Evolutionary conservation across 2,113 vertebrate species (phyloP).

Genomic region (Saccopteryx bilineata): DNA sequence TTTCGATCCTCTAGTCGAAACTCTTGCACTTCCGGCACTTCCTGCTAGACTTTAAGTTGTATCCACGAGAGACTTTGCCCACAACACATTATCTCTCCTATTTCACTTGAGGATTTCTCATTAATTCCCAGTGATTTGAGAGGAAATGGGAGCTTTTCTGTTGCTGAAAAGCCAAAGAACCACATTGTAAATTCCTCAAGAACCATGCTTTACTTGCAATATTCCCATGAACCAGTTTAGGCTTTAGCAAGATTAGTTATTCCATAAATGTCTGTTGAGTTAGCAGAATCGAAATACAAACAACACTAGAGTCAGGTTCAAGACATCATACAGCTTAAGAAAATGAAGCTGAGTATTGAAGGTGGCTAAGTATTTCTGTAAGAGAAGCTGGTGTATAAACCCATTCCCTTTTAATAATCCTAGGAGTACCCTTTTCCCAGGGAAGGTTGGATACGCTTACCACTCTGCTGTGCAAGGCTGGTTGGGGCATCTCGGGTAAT

Average conservation of each 20-base stretch:
- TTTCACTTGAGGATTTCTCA: not conserved
- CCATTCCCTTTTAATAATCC: not conserved
- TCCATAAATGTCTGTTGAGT: not conserved
- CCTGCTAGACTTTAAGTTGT: not conserved
- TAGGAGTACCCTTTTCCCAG: not conserved
- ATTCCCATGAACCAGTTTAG: not conserved
- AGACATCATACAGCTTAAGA: not conserved
- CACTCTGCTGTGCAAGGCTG: not conserved
- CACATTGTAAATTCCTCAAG: not conserved
- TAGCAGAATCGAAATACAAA: slow-evolving; percentile 16
- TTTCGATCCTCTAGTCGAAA: not conserved
- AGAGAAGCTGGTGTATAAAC: not conserved
- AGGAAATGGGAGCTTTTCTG: not conserved
- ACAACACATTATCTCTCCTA: not conserved
- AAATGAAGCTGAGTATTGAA: not conserved
- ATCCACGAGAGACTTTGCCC: not conserved
- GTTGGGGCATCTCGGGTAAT: not conserved
- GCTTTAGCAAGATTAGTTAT: not conserved
- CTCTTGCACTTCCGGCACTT: not conserved
- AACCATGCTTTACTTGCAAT: not conserved
- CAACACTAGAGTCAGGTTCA: not conserved
- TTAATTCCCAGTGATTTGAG: not conserved
- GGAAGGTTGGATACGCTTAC: not conserved
- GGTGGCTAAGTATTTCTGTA: not conserved
- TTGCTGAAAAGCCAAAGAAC: not conserved